Base-by-base conservation (phyloP, 2,888 invertebrate genomes). In the Rambutsinella grinnellia region DNA sequence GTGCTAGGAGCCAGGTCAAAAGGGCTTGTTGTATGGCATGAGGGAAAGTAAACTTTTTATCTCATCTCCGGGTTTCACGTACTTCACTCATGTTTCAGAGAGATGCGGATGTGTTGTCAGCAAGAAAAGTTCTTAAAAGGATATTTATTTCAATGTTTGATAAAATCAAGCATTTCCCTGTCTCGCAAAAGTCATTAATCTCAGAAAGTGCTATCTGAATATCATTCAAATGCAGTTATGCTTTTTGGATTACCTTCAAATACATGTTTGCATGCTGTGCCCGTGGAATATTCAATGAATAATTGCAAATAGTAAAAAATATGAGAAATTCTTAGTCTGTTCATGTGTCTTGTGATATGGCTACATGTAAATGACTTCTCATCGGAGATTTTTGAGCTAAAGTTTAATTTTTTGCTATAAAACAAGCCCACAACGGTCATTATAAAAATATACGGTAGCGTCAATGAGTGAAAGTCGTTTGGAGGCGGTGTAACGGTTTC, bases 91-190 rank as follows among this genome's bases (percentile, higher is more conserved):
- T 46, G 46, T 66, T 44, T 56, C 21, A 57, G n/a, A n/a, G n/a
- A n/a, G n/a, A n/a, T 57, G 63, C n/a, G 53, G 47, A 36, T 54
- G 60, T 49, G 49, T 68, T 51, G 68, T 68, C 68, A 68, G 51
- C 58, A 68, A 51, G 23, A 57, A 68, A 49, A 68, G 51, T 68
- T 68, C 60, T 68, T 27, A 51, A 58, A 58, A 21, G 36, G 13
- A 62, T 53, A 76, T 76, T 79, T 79, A 75, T 74, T 75, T 79
- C 70, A 76, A 71, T 79, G 53, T 62, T 23, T 70, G 71, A 79
- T 79, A 79, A 79, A 79, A 79, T 79, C 79, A 79, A 68, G 60
- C 53, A 66, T 54, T 56, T 46, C 28, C 44, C 57, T 66, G 68
- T 47, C 58, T 58, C 51, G 51, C 51, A 46, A 54, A 54, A 58